Evolutionary conservation across 2,797 vertebrate genomes (phyloP), one percentile per base, ranked within the genome.

Genomic region (Chelidonichthys spinosus): DNA sequence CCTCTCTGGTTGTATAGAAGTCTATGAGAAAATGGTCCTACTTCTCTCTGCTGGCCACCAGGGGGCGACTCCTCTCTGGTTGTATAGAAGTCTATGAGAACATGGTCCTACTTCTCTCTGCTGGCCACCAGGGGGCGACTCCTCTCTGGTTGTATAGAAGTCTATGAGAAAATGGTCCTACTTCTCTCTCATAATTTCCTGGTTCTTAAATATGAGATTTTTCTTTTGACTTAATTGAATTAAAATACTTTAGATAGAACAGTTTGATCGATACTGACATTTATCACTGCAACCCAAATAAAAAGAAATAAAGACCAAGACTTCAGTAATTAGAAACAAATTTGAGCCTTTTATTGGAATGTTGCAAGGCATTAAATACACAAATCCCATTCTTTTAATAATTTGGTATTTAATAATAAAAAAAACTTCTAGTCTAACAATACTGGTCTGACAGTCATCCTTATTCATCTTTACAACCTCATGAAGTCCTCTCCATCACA

Each of bases 271-370:
- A 46, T n/a, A 7, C 5, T 37, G 42, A 56, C 3, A 58, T 17
- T 13, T 3, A 25, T 36, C 9, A 46, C 0, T 14, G 18, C 33
- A 40, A 11, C 33, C 6, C 0, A 6, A 1, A 32, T 1, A 18
- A 1, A 43, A 55, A 54, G 0, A 49, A 69, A 6, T 77, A 87
- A 92, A 2, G 8, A 76, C n/a, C 13, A 68, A 33, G 90, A 92
- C 33, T 39, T 17, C 36, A 78, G 36, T 0, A 80, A 71, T 90
- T 95, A 96, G 96, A 97, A 97, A 98, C 95, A 96, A 95, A 94
- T 94, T 85, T 92, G 90, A 95, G 95, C 94, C 95, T 98, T 25
- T 98, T 97, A 98, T 98, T 98, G 95, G 96, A 97, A 97, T 96
- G 95, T 95, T 94, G 90, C 94, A 95, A 95, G 95, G 95, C 94